These are phyloP conservation scores for Acanthosepion esculentum DNA, from an alignment of 2,888 invertebrate species.

Conservation along the genomic window DNA sequence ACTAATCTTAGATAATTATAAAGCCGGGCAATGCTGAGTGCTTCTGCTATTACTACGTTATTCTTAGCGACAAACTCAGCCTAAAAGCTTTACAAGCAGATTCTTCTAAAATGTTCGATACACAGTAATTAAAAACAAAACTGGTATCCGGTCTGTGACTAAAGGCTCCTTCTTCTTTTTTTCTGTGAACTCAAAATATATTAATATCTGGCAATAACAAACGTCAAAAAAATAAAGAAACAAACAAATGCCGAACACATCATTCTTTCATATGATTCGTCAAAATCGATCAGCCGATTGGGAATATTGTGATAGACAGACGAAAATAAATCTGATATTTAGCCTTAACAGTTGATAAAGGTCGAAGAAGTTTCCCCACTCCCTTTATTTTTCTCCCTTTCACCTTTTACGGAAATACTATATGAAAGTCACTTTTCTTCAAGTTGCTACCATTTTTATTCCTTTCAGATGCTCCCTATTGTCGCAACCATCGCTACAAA, in stretches of 20 bases:
- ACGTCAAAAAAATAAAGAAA: background rate
- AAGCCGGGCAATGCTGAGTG: too few relatives aligned
- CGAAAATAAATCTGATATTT: slow-evolving; percentile 33
- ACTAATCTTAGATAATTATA: too few relatives aligned
- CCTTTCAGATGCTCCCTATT: background rate
- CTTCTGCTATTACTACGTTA: too few relatives aligned
- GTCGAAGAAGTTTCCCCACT: background rate
- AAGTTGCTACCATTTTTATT: background rate
- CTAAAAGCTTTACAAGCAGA: too few relatives aligned
- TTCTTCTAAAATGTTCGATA: background rate
- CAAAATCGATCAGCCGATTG: background rate
- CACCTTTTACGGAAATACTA: background rate
- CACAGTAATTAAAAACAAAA: background rate
- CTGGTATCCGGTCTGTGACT: background rate
- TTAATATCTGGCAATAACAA: background rate
- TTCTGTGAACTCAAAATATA: too few relatives aligned
- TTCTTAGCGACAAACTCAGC: too few relatives aligned
- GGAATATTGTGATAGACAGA: background rate
- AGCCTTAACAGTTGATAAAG: background rate
- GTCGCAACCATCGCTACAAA: too few relatives aligned
- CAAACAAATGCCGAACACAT: background rate
- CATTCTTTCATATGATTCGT: background rate
- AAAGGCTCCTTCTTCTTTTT: background rate
- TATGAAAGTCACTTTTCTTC: background rate
- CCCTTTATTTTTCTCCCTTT: background rate